A percentile compares a stretch with the other conserved stretches of the same genome.
Conservation (phyloP, 2,888 invertebrate genomes). For the Drosophila greeni region DNA sequence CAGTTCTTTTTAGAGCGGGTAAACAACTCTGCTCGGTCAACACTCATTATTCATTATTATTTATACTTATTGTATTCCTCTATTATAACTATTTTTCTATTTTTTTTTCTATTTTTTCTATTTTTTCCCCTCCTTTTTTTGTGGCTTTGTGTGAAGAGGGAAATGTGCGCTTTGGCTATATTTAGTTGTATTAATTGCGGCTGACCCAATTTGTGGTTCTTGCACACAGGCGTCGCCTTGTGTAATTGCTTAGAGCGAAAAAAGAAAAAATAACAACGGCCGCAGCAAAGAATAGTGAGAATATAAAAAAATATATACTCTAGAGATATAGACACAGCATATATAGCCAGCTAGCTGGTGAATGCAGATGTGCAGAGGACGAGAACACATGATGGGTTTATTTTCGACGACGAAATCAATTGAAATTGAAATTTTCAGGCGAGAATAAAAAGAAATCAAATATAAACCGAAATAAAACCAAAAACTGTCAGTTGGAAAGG, state of each 20-base stretch:
- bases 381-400: constrained; percentile 47
- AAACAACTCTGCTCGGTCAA: constrained; percentile 35
- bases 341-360: constrained; percentile 5
- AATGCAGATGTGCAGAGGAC: constrained; percentile 24
- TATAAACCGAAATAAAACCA: constrained; percentile 21
- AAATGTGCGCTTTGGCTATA: constrained; percentile 57
- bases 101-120: constrained; percentile 5
- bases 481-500: constrained; percentile 33
- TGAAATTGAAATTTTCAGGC: constrained; percentile 56
- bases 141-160: constrained; percentile 22
- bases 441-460: constrained; percentile 8
- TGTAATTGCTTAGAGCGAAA: constrained; percentile 56
- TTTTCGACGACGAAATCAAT: constrained; percentile 65
- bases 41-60: constrained; percentile 34
- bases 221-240: constrained; percentile 40
- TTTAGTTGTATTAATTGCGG: constrained; percentile 70
- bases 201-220: constrained; percentile 65
- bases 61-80: constrained; percentile 13
- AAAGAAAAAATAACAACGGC: constrained; percentile 5
- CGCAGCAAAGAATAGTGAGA: background rate
- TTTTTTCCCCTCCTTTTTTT: constrained; percentile 12
- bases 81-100: constrained; percentile 18
- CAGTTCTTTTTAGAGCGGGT: constrained; percentile 21
- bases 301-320: constrained; percentile 24
- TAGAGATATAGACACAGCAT: constrained; percentile 5